phyloP scores from a whole-genome alignment of 2,888 invertebrate genomes.

The Eilema depressum region DNA sequence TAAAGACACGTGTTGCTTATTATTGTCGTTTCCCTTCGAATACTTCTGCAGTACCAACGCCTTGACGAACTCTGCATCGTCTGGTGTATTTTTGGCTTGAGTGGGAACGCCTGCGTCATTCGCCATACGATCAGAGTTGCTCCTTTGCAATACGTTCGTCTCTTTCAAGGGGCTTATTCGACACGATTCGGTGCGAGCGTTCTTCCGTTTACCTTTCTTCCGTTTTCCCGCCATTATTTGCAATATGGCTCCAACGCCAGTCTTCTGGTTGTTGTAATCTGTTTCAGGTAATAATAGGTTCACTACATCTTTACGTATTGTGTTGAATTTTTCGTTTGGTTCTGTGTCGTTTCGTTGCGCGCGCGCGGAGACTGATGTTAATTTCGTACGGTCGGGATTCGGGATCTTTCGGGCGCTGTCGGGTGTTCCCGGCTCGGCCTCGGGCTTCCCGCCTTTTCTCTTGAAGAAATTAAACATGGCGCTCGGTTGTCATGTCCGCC shows the following conservation, averaged over 20 bases:
- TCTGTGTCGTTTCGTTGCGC: conserved; percentile 58
- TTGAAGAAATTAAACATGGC: conserved; percentile 84
- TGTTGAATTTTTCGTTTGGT: conserved; percentile 62
- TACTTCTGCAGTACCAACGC: conserved; percentile 82
- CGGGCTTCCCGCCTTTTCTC: conserved; percentile 80
- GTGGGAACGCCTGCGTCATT: conserved; percentile 58
- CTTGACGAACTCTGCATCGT: conserved; percentile 77
- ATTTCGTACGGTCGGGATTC: conserved; percentile 57
- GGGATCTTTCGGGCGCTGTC: conserved; percentile 64
- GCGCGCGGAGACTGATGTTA: conserved; percentile 70
- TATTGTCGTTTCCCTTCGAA: conserved; percentile 69
- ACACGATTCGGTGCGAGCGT: conserved; percentile 68
- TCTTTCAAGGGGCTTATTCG: conserved; percentile 70
- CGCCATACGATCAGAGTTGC: conserved; percentile 63
- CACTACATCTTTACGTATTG: conserved; percentile 80
- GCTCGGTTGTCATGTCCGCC: conserved; percentile 68
- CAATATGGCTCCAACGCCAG: conserved; percentile 76
- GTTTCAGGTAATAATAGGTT: conserved; percentile 78
- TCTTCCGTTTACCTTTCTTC: conserved; percentile 67
- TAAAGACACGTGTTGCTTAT: conserved; percentile 77
- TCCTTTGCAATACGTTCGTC: conserved; percentile 65
- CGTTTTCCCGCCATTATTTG: conserved; percentile 83
- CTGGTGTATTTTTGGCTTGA: conserved; percentile 73
- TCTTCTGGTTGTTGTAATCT: conserved; percentile 75
- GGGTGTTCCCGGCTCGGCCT: conserved; percentile 60